phyloP scores from a whole-genome alignment of 2,113 vertebrate species.

The Notarius lentiginosus region DNA sequence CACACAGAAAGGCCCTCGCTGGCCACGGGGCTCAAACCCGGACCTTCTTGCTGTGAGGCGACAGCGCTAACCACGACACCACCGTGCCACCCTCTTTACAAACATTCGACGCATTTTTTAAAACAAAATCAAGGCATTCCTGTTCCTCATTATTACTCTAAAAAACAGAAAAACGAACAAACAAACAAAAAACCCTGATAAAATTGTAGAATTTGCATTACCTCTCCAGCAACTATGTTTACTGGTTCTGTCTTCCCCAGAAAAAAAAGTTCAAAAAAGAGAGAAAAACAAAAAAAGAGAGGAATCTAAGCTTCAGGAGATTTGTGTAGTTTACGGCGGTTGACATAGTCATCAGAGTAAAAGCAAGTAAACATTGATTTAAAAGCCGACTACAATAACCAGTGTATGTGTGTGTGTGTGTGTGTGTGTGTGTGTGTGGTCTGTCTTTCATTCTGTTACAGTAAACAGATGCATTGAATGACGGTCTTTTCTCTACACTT shows the following conservation, averaged over 20 bases:
- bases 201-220: not conserved
- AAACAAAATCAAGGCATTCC: not conserved
- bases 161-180: too few relatives aligned
- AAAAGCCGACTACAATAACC: constrained; percentile 44
- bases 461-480: constrained; percentile 42
- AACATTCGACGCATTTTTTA: not conserved
- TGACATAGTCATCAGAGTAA: constrained; percentile 30
- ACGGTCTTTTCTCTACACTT: constrained; percentile 21
- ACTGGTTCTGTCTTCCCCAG: not conserved
- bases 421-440: constrained; percentile 33
- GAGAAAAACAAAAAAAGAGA: constrained; percentile 8
- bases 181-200: not conserved
- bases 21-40: too few relatives aligned
- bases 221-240: not conserved
- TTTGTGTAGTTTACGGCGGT: constrained; percentile 1
- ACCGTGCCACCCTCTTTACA: not conserved
- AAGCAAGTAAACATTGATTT: constrained; percentile 41
- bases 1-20: too few relatives aligned
- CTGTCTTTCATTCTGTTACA: constrained; percentile 28
- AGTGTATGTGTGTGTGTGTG: constrained; percentile 4
- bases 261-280: not conserved
- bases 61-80: too few relatives aligned
- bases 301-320: constrained; percentile 15
- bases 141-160: not conserved
- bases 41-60: too few relatives aligned